Conservation (phyloP, 1,140 invertebrate genomes). For the Musca domestica region DNA sequence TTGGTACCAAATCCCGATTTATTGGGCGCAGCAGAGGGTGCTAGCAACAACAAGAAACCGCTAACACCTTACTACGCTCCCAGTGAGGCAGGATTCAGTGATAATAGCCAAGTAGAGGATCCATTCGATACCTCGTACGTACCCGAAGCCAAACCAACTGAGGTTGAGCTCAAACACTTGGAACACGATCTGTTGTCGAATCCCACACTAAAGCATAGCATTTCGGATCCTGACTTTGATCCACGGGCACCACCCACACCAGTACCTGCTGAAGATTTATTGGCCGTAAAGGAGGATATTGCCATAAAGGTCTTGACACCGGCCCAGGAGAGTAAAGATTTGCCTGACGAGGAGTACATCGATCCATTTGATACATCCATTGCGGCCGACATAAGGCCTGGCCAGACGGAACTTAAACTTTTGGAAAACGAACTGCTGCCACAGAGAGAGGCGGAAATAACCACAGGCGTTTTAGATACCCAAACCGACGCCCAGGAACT, state of each 20-base stretch:
- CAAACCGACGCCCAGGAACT: constrained; percentile 52
- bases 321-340: constrained; percentile 49
- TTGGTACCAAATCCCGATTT: constrained; percentile 60
- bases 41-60: constrained; percentile 63
- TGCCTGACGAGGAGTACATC: constrained; percentile 51
- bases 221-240: constrained; percentile 62
- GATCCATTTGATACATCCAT: constrained; percentile 83
- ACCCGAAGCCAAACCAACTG: constrained; percentile 65
- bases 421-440: constrained; percentile 56
- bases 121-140: constrained; percentile 83
- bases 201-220: constrained; percentile 47
- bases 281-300: constrained; percentile 63
- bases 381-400: constrained; percentile 69
- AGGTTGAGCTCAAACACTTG: constrained; percentile 71
- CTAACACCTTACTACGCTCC: constrained; percentile 76
- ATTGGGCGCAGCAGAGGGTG: constrained; percentile 53
- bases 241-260: constrained; percentile 57
- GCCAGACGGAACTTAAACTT: constrained; percentile 73
- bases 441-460: constrained; percentile 34
- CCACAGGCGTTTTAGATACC: constrained; percentile 46
- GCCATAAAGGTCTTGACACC: constrained; percentile 68
- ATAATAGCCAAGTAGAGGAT: constrained; percentile 63
- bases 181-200: constrained; percentile 64
- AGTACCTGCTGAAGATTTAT: constrained; percentile 55
- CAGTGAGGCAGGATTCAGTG: constrained; percentile 56